These are phyloP conservation scores for Eristalinus aeneus DNA, from an alignment of 2,888 invertebrate species.

Conservation along the genomic window DNA sequence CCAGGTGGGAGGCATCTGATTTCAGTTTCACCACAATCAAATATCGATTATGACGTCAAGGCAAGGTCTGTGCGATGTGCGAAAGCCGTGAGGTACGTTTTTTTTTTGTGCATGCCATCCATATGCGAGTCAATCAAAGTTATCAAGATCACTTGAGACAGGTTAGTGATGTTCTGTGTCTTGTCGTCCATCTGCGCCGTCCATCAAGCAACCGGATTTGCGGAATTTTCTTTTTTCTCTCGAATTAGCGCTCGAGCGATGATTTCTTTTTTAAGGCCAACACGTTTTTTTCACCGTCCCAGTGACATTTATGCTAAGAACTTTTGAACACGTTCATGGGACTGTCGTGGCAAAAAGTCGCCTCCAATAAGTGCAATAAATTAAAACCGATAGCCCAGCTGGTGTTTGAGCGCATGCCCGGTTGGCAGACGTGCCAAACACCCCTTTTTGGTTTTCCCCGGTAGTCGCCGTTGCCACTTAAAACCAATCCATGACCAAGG, in stretches of 20 bases:
- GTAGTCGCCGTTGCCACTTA: neutral
- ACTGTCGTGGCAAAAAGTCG: neutral
- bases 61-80: neutral
- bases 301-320: neutral
- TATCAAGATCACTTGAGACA: neutral
- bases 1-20: neutral
- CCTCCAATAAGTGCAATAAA: neutral
- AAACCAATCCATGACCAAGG: constrained; percentile 4
- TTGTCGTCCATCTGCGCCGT: neutral
- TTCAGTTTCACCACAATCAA: constrained; percentile 33
- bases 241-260: neutral
- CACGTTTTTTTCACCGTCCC: neutral
- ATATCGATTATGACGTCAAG: constrained; percentile 39
- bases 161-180: neutral
- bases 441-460: constrained; percentile 9
- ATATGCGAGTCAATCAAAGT: neutral
- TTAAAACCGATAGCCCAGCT: neutral
- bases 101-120: neutral
- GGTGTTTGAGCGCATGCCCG: neutral
- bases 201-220: neutral
- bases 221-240: neutral
- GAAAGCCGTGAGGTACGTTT: neutral
- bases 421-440: neutral
- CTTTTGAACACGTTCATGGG: neutral
- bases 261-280: neutral